phyloP scores from a whole-genome alignment of 2,797 vertebrate genomes.

The Lutra lutra region DNA sequence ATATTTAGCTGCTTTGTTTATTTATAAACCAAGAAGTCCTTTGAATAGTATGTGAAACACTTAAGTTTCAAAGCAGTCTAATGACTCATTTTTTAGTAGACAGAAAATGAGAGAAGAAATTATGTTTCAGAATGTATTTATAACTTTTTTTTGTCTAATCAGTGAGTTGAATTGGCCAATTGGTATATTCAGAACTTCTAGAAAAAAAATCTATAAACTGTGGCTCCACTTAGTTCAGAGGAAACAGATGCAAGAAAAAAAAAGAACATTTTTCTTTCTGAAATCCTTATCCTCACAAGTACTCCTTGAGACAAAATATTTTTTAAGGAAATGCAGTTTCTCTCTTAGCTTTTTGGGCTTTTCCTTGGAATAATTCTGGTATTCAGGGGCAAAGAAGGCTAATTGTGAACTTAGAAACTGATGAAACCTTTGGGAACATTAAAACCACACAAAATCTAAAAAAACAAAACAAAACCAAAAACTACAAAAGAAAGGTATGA shows the following conservation, averaged over 20 bases:
- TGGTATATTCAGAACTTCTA: conserved; percentile 72
- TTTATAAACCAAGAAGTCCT: conserved; percentile 59
- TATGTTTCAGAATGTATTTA: conserved; percentile 75
- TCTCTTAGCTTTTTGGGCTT: conserved; percentile 19
- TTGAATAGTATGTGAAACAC: conserved; percentile 71
- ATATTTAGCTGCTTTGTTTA: conserved; percentile 75
- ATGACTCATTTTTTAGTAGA: conserved; percentile 78
- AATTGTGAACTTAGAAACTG: neutral
- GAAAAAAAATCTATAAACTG: conserved; percentile 65
- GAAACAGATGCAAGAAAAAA: conserved; percentile 66
- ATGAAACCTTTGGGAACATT: neutral
- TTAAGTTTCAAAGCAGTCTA: conserved; percentile 76
- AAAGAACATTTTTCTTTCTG: conserved; percentile 58
- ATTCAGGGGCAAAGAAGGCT: neutral
- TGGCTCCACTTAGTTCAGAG: conserved; percentile 66
- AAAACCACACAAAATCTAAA: neutral
- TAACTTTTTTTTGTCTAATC: conserved; percentile 73
- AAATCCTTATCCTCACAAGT: conserved; percentile 52
- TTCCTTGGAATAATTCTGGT: conserved; percentile 39
- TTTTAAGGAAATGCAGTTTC: conserved; percentile 53
- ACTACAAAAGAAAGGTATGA: neutral
- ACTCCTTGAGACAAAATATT: conserved; percentile 50
- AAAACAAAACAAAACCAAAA: neutral
- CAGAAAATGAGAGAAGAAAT: conserved; percentile 74
- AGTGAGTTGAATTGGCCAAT: conserved; percentile 64